These are phyloP conservation scores for Stegodyphus dumicola DNA, from an alignment of 1,140 invertebrate genomes.

Conservation along the genomic window DNA sequence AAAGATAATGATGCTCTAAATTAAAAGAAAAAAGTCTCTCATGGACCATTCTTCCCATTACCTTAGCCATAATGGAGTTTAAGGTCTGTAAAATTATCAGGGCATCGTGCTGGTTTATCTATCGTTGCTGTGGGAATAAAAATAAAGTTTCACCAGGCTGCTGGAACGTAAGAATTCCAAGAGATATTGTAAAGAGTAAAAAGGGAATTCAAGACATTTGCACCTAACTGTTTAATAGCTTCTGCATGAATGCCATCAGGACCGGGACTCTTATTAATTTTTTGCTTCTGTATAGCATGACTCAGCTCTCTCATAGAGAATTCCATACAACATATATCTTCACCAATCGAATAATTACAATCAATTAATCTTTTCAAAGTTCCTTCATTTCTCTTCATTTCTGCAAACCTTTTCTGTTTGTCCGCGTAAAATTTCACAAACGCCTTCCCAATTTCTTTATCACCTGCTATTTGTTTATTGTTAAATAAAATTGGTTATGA, in stretches of 20 bases:
- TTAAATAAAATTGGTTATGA: no score
- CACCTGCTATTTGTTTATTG: no score
- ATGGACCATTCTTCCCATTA: no score
- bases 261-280: not conserved
- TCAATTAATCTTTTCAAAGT: not conserved
- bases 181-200: not conserved
- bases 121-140: not conserved
- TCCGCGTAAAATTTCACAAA: not conserved
- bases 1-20: no score
- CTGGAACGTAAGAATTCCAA: not conserved
- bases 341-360: not conserved
- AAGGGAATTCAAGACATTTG: not conserved
- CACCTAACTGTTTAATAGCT: not conserved
- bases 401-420: not conserved
- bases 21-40: no score
- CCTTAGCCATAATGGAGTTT: no score
- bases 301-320: not conserved
- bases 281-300: not conserved
- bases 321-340: not conserved
- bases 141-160: not conserved
- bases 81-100: no score
- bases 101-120: no score
- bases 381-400: not conserved
- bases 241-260: not conserved
- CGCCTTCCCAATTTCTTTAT: not conserved